A percentile compares a stretch with the other conserved stretches of the same genome.
These are phyloP conservation scores for Lypha dubia DNA, from an alignment of 2,888 invertebrate species.

Conservation along the genomic window DNA sequence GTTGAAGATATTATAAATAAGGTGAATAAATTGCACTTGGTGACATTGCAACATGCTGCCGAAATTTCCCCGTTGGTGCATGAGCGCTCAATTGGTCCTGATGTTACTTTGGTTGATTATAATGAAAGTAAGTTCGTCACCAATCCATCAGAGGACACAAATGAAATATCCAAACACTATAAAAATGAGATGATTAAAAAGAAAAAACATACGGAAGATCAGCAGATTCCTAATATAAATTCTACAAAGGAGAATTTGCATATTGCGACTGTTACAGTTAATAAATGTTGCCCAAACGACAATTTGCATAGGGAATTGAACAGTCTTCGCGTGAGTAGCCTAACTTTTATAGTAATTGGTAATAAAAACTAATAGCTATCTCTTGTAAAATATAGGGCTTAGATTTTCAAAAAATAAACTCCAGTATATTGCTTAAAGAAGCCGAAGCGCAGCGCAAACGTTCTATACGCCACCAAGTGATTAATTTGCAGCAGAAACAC, in stretches of 20 bases:
- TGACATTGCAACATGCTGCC: constrained; percentile 75
- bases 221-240: not conserved
- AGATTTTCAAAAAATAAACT: constrained; percentile 76
- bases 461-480: constrained; percentile 74
- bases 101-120: constrained; percentile 68
- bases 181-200: constrained; percentile 48
- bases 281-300: constrained; percentile 7
- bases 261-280: constrained; percentile 38
- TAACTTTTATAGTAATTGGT: not conserved
- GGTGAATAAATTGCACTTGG: constrained; percentile 70
- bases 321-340: constrained; percentile 55
- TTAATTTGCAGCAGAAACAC: constrained; percentile 80
- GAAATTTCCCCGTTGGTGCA: constrained; percentile 76
- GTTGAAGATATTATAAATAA: constrained; percentile 69
- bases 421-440: constrained; percentile 76
- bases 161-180: not conserved
- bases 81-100: constrained; percentile 78
- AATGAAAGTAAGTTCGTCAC: constrained; percentile 10
- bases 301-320: constrained; percentile 34
- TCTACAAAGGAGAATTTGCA: not conserved
- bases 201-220: constrained; percentile 16
- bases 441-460: constrained; percentile 76
- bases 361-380: not conserved
- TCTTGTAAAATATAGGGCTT: constrained; percentile 65
- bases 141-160: not conserved